Base-by-base conservation (phyloP, 2,113 vertebrate species). In the Catharus minimus region DNA sequence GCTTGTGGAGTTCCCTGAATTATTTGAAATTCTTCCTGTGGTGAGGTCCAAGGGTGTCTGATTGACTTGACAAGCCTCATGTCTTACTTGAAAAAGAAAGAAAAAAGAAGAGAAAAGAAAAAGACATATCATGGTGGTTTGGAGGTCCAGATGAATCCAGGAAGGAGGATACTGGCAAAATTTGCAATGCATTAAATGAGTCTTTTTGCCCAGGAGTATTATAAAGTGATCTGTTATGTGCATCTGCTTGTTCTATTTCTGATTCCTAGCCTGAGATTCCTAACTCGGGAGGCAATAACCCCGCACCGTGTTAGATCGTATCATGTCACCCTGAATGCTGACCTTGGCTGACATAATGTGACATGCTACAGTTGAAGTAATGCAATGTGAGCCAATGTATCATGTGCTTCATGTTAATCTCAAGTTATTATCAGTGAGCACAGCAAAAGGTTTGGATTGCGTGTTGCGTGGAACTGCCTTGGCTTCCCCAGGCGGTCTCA, bases 191-290 rank as follows among this genome's bases (percentile, higher is more conserved):
- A 41, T 92, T 65, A 66, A 85, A 66, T 58, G 19, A 38, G 57
- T 87, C 62, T 73, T 82, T 47, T 93, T 92, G 87, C 92, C 81
- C 84, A 94, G 86, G 87, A 82, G 84, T 85, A 89, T 92, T 85
- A 90, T 76, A 5, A 79, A 89, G 66, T 43, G 92, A 79, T 94
- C 74, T 92, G 67, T 65, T 85, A 55, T 28, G 47, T 82, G 74
- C 86, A 94, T 94, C 95, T 95, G 89, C 81, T 94, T 16, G 4
- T 87, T 93, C 93, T 96, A 92, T 96, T 92, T 92, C 71, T 88
- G 90, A 91, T 94, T 75, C 69, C 77, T 68, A 81, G 76, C 41
- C 71, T 61, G 44, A 91, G 88, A 92, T 92, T 93, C 92, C 78
- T 73, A 36, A 32, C 76, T 67, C 82, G 50, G 81, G 69, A 93